Conservation (phyloP, 2,113 vertebrate species). For the Podocnemis expansa region DNA sequence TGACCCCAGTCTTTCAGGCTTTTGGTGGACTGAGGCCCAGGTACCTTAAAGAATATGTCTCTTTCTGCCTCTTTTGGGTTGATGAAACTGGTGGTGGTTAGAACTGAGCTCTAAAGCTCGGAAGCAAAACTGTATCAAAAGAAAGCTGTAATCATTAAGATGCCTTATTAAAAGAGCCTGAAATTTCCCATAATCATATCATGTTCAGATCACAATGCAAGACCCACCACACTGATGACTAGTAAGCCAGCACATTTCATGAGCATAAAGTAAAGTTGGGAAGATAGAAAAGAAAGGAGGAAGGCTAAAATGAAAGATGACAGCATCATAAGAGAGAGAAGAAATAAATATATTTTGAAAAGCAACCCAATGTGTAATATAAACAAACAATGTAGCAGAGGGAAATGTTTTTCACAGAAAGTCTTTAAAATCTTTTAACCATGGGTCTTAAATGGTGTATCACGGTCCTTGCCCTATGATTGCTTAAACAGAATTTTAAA, state of each 20-base stretch:
- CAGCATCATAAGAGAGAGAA: background rate
- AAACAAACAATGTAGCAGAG: background rate
- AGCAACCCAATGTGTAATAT: background rate
- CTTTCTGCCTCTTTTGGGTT: background rate
- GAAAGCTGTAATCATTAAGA: background rate
- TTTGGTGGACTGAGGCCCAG: background rate
- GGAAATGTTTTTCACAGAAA: background rate
- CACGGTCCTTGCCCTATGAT: background rate
- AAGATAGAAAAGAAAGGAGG: background rate
- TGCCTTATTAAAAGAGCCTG: background rate
- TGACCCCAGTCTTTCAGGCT: background rate
- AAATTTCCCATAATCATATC: background rate
- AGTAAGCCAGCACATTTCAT: background rate
- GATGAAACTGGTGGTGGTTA: background rate
- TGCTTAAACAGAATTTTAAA: constrained; percentile 33
- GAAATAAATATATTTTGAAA: background rate
- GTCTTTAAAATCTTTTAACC: constrained; percentile 53
- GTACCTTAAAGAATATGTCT: background rate
- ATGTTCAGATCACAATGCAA: background rate
- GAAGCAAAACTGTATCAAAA: background rate
- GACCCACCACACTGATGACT: background rate
- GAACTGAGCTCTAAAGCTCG: rapidly evolving
- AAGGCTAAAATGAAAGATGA: background rate
- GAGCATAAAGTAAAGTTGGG: background rate
- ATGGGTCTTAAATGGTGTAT: constrained; percentile 16